Evolutionary conservation across 2,888 invertebrate species (phyloP), one percentile per base, ranked within the genome.

Genomic region (Pseudeuparius sepicola): DNA sequence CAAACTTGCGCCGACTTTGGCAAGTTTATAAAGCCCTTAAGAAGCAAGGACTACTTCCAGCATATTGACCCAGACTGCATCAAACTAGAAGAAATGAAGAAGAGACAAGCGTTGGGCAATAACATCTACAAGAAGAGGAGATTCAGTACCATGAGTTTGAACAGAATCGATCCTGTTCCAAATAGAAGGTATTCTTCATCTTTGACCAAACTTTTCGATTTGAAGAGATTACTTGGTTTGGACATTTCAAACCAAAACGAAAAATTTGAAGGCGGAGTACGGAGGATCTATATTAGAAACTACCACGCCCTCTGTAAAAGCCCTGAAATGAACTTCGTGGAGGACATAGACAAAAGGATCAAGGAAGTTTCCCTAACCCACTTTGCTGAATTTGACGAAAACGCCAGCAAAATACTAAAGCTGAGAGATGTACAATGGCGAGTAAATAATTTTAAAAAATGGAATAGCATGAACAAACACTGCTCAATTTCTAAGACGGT

Each of bases 1-100:
- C 50, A 47, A 30, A 31, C 29, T 25, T 54, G 55, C 20, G 31
- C 36, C 4, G 39, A 43, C 12, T 51, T 52, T 29, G 42, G 47
- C n/a, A 33, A 46, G 31, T 41, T 42, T 4, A 27, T 45, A 7
- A 39, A 43, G 20, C 40, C 46, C 2, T 24, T 48, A 36, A 40
- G 42, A 29, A 39, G 44, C 5, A 47, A 45, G 9, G 37, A 49
- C 9, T 23, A 39, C 14, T 5, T 46, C 10, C 34, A 37, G 12
- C 36, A 41, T 3, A 27, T 3, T 14, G 32, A 42, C n/a, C 10
- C n/a, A n/a, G 44, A 47, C 11, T 44, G 48, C 18, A 24, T 36
- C 7, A 31, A 28, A 10, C 36, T 41, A 5, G 45, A 45, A 11
- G 36, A 44, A 17, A 16, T 46, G 10, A 48, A 44, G 29, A 43